Conservation (phyloP, 2,888 invertebrate genomes). For the Dysmachus trigonus region DNA sequence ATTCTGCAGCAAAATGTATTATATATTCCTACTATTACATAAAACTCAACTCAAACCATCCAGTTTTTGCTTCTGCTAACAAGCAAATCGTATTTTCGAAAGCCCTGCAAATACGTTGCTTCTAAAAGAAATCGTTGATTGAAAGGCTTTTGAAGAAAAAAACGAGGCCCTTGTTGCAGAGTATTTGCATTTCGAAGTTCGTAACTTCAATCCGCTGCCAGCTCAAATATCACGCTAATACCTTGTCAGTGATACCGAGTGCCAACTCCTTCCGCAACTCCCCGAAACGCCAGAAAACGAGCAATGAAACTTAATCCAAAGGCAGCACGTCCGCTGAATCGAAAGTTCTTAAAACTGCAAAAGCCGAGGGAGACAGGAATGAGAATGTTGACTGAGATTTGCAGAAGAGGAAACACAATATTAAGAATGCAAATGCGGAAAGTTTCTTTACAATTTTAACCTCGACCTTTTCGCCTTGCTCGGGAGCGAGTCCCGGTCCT, state of each 20-base stretch:
- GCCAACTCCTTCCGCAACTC: neutral
- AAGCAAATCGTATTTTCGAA: neutral
- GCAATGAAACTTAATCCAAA: neutral
- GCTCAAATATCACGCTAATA: neutral
- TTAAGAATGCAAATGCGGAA: slow-evolving; percentile 12
- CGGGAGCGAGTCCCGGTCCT: neutral
- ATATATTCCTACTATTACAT: too few relatives aligned
- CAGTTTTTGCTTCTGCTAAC: neutral
- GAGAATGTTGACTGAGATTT: neutral
- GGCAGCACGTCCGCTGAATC: neutral
- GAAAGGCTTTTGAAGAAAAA: neutral
- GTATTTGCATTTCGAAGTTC: neutral
- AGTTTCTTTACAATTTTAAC: neutral
- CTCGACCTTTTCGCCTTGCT: neutral
- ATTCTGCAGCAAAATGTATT: too few relatives aligned
- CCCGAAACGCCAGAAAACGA: neutral
- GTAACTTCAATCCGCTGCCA: neutral
- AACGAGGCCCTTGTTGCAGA: neutral
- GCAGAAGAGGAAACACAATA: neutral
- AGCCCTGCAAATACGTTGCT: neutral
- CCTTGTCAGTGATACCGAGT: neutral
- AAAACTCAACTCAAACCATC: neutral
- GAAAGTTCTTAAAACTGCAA: neutral
- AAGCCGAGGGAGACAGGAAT: neutral
- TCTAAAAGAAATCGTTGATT: neutral